Percentiles rank a stretch among this genome's conserved stretches.
Conservation (phyloP, 2,113 vertebrate genomes). For the Crotophaga sulcirostris region DNA sequence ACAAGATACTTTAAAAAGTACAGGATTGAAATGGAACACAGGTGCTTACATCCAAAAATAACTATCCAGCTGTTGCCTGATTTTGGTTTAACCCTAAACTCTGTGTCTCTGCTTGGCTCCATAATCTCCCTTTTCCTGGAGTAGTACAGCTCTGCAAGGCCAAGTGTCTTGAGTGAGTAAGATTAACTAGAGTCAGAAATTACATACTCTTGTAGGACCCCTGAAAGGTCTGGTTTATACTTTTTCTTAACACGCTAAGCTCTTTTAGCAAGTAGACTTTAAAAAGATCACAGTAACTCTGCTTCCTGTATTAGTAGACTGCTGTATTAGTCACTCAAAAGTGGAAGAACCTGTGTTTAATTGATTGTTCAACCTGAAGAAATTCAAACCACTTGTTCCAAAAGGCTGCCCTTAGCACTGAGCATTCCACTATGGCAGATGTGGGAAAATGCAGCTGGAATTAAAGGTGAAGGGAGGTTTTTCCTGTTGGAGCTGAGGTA, state of each 20-base stretch:
- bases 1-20: conserved; percentile 10
- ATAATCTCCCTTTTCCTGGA: neutral
- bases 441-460: neutral
- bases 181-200: neutral
- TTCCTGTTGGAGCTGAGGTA: neutral
- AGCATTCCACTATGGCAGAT: neutral
- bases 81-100: neutral
- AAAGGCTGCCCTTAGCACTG: neutral
- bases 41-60: conserved; percentile 9
- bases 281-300: neutral
- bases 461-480: neutral
- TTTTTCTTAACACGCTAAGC: neutral
- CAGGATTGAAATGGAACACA: neutral
- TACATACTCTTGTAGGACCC: neutral
- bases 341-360: neutral
- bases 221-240: neutral
- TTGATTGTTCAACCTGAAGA: conserved; percentile 13
- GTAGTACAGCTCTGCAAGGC: neutral
- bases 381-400: neutral
- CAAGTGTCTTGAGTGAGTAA: neutral
- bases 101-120: neutral
- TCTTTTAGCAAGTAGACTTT: neutral
- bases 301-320: neutral
- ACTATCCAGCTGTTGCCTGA: neutral
- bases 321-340: neutral